Conservation (phyloP, 2,113 vertebrate genomes). For the Egretta garzetta region DNA sequence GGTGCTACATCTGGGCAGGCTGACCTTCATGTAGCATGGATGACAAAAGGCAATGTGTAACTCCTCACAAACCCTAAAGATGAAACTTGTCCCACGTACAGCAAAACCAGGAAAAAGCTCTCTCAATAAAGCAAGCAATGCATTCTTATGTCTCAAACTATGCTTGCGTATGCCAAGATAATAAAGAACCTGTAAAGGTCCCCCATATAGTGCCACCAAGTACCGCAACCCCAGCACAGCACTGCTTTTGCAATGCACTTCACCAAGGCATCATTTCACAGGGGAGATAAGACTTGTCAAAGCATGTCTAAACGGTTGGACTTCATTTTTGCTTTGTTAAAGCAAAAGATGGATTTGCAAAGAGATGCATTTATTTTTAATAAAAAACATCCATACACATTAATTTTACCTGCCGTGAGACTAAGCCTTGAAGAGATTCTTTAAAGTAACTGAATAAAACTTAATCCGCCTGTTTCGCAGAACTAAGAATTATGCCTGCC, state of each 20-base stretch:
- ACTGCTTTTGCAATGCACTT: neutral
- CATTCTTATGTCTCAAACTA: neutral
- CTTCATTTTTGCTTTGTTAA: neutral
- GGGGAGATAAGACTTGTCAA: neutral
- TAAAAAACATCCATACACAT: neutral
- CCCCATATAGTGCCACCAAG: neutral
- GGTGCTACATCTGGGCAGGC: neutral
- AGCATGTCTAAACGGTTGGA: neutral
- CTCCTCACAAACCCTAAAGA: neutral
- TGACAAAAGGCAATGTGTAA: neutral
- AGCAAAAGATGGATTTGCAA: neutral
- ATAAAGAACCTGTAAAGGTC: neutral
- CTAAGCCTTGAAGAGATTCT: neutral
- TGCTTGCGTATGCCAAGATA: neutral
- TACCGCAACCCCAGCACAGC: neutral
- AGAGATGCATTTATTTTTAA: slow-evolving; percentile 16
- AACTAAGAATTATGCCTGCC: neutral
- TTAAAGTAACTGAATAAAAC: neutral
- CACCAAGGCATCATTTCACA: neutral
- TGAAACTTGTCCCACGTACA: accelerated
- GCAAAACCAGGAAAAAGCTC: neutral
- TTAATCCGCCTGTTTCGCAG: neutral
- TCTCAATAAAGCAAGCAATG: neutral
- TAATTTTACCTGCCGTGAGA: neutral
- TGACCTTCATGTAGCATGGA: accelerated